Percentiles rank a stretch among this genome's conserved stretches.
Evolutionary conservation across 2,888 invertebrate species (phyloP).

Genomic region (Elmis aenea): DNA sequence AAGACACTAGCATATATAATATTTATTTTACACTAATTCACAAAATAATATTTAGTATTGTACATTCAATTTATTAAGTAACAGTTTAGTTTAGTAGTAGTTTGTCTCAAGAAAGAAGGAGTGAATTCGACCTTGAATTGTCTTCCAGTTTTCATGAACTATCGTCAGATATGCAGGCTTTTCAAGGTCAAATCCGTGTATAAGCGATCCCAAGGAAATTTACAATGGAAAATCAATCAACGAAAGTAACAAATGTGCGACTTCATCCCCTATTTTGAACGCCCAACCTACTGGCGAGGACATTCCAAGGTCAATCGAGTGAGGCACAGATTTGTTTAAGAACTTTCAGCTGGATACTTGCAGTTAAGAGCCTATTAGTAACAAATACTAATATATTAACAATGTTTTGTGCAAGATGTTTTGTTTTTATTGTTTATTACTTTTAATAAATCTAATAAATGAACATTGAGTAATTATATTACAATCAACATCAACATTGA

Average conservation of each 20-base stretch:
- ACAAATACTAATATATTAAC: conserved; percentile 10
- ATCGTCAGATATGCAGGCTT: conserved; percentile 2
- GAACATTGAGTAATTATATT: conserved; percentile 11
- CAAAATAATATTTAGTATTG: conserved; percentile 42
- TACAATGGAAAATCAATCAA: conserved; percentile 1
- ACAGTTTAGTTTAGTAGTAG: conserved; percentile 24
- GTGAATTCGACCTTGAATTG: conserved; percentile 6
- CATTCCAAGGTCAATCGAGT: conserved; percentile 12
- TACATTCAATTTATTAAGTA: conserved; percentile 41
- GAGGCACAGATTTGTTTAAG: conserved; percentile 22
- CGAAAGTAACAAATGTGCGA: conserved; percentile 15
- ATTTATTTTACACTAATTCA: conserved; percentile 44
- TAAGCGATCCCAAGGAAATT: neutral
- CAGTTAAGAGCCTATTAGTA: no score
- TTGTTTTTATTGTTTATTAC: neutral
- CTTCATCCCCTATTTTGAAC: conserved; percentile 6
- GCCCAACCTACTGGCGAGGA: conserved; percentile 9
- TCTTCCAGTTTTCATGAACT: no score
- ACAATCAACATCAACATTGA: conserved; percentile 16
- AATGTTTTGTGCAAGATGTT: conserved; percentile 2
- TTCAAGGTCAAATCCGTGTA: conserved; percentile 7
- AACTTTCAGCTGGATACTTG: conserved; percentile 16
- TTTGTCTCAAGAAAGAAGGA: conserved; percentile 8
- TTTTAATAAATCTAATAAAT: conserved; percentile 9
- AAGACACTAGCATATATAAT: conserved; percentile 33